Base-by-base conservation (phyloP, 2,888 invertebrate species). In the Aleiodes testaceus region DNA sequence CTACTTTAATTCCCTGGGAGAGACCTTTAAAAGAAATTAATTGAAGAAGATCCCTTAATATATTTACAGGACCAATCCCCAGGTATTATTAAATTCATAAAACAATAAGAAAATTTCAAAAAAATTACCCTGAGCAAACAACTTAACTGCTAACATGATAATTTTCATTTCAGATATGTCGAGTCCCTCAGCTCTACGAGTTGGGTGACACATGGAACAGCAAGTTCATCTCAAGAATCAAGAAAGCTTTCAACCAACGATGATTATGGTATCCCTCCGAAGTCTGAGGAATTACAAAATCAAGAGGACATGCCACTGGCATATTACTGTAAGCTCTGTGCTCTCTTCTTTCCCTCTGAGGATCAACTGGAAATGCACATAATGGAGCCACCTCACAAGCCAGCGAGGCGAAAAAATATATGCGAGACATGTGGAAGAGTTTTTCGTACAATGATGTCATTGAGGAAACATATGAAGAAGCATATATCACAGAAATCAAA, bases 401-500 rank as follows among this genome's bases (percentile, higher is more conserved):
- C 78, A 44, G 84, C 82, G 70, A 69, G 67, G 12, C 79, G 78
- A n/a, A 85, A 85, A 75, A 83, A 83, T 47, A 80, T 82, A 7
- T 87, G 87, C 72, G 75, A 79, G 2, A 80, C 84, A 26, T 87
- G 87, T 69, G 81, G 81, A 0, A 77, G 85, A 0, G 80, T 84
- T 6, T 86, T 83, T 68, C 78, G 83, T 6, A 83, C 82, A 0
- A 76, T 74, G 16, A 74, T 81, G 5, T 82, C 77, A 16, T 74
- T 87, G 6, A 80, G 84, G 0, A 84, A 84, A 44, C 87, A 87
- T 73, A 80, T 81, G 82, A 86, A 84, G 71, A 81, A 80, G 18
- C 85, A 86, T 76, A 30, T 70, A 0, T 78, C 76, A n/a, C 76
- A 79, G 9, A 36, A 36, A 36, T 36, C 36, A 11, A 84, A 84